Conservation (phyloP, 2,888 invertebrate genomes). For the Lasioglossum leucozonium region DNA sequence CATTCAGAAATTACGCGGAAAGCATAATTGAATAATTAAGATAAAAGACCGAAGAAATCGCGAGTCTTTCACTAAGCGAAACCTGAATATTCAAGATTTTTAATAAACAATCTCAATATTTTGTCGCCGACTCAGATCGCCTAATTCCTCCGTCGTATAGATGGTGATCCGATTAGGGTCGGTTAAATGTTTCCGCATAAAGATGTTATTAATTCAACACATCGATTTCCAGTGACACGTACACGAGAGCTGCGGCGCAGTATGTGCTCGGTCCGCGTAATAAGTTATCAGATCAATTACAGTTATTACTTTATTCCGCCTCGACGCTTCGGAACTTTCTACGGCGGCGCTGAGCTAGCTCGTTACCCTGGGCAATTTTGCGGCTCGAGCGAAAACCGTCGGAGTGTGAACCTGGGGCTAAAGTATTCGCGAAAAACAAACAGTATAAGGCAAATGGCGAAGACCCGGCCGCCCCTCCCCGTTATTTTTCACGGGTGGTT, state of each 20-base stretch:
- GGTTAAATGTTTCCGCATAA: not conserved
- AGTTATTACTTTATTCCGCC: constrained; percentile 82
- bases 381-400: constrained; percentile 62
- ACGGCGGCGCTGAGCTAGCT: constrained; percentile 74
- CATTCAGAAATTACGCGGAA: not conserved
- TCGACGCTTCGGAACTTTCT: constrained; percentile 79
- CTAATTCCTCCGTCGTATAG: not conserved
- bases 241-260: constrained; percentile 31
- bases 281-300: constrained; percentile 83
- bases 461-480: not conserved
- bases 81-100: too few relatives aligned
- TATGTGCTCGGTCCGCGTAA: constrained; percentile 61
- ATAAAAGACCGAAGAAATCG: too few relatives aligned
- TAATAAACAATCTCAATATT: too few relatives aligned
- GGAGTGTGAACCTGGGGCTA: constrained; percentile 49
- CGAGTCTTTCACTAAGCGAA: too few relatives aligned
- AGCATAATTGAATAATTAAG: not conserved
- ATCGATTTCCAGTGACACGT: not conserved
- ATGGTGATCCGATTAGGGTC: not conserved
- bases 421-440: constrained; percentile 60
- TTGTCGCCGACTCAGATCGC: not conserved
- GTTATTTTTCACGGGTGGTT: constrained; percentile 42
- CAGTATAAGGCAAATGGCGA: constrained; percentile 42
- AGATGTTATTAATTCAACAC: not conserved
- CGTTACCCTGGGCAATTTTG: constrained; percentile 69